Base-by-base conservation (phyloP, 2,888 invertebrate species). In the Lapara coniferarum region DNA sequence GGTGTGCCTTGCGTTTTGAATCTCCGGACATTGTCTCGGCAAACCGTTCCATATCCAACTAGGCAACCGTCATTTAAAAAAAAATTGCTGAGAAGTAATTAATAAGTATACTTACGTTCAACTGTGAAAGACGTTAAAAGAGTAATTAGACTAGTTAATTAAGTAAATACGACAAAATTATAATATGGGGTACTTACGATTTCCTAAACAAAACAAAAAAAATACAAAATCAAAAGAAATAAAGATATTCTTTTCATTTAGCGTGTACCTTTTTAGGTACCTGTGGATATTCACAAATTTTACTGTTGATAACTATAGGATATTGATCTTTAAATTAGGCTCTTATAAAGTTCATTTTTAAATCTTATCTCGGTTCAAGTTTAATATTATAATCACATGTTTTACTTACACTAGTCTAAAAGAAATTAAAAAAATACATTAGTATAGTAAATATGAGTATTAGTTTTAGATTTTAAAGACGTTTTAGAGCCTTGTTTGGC, bases 391-490 rank as follows among this genome's bases (percentile, higher is more conserved):
- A 37, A 37, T 37, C 0, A 37, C 37, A 37, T 8, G 37, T 46
- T 44, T 14, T 19, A 63, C 63, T 63, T 63, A 63, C 63, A 19
- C 46, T 46, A 12, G 63, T 63, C 63, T 63, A 46, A 1, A 63
- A 63, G 19, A 12, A 16, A 13, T 7, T 12, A 19, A 16, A 19
- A 19, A 19, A n/a, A 55, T 55, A 19, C 25, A 25, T 25, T 25
- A 25, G 25, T 55, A 16, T 10, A 16, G 7, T 51, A 13, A 13
- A 10, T 51, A 13, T 51, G 2, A 13, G 13, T 51, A 51, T 51
- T 37, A 37, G 2, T 7, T 37, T 37, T 37, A 37, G 37, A 37
- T 37, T 37, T 37, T 37, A 37, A 7, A 7, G 8, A 7, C 10
- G 0, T 51, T 14, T 14, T 4, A 51, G 51, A 51, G 10, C 1